Evolutionary conservation across 2,113 vertebrate species (phyloP), one percentile per base, ranked within the genome.

Genomic region (Nyctereutes procyonoides): DNA sequence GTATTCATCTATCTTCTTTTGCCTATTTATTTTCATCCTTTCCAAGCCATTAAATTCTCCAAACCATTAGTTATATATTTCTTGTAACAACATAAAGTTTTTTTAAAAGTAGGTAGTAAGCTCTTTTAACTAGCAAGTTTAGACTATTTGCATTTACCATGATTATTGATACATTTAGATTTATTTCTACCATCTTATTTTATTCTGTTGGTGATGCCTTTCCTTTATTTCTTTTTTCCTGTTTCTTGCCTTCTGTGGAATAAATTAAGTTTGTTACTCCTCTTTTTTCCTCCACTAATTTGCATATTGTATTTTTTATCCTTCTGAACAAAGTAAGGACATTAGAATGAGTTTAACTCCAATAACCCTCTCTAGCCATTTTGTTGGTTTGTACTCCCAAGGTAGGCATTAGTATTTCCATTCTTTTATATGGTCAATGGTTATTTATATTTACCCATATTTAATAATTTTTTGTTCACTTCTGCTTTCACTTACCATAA

Each of bases 101-200:
- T 92, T 48, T 8, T 8, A 86, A 55, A 82, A 83, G 8, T 90
- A 86, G 73, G 88, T 38, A 76, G 60, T 94, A 90, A 58, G n/a
- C 48, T 86, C 69, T 97, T 89, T 77, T 48, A 94, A 83, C 30
- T 56, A 67, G 19, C 38, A 81, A 74, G 16, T 71, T 71, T 76
- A 95, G 56, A n/a, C 58, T 94, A 53, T 91, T 88, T 82, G 62
- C 43, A 69, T 93, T 81, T 56, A 63, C 76, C 67, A 85, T 88
- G 28, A 80, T 80, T 83, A 87, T 26, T 83, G 6, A 86, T 3
- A 13, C 26, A 35, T 65, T 91, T 95, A 38, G 8, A 58, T 80
- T 56, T 51, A 71, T 88, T 96, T 88, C 43, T 69, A 53, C 14
- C 43, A 53, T 86, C n/a, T 81, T 69, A 76, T 56, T 79, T 88